phyloP scores from a whole-genome alignment of 2,888 invertebrate species.

The Notodonta ziczac region DNA sequence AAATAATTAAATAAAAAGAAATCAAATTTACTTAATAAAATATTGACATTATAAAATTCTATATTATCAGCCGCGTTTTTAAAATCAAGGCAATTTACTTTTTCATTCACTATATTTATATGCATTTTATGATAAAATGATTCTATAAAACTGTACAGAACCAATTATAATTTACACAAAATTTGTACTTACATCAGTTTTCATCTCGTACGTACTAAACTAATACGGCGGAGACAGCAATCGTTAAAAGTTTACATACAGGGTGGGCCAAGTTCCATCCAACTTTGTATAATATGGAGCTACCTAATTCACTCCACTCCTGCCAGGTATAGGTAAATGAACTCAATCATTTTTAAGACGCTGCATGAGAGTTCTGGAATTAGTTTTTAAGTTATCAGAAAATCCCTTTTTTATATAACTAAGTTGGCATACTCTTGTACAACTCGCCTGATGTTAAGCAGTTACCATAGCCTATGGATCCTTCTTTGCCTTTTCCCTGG shows the following conservation, averaged over 20 bases:
- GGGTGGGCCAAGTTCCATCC: not conserved
- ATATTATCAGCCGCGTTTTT: too few relatives aligned
- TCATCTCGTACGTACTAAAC: not conserved
- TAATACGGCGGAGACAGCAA: conserved; percentile 7
- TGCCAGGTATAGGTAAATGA: conserved; percentile 20
- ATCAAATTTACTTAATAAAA: too few relatives aligned
- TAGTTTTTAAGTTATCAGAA: not conserved
- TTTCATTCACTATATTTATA: too few relatives aligned
- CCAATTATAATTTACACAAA: not conserved
- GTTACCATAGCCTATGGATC: too few relatives aligned
- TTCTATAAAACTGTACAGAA: too few relatives aligned
- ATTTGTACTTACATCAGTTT: not conserved
- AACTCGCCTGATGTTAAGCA: too few relatives aligned
- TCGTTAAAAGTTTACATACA: conserved; percentile 17
- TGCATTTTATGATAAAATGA: too few relatives aligned
- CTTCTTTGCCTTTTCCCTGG: too few relatives aligned
- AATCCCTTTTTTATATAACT: not conserved
- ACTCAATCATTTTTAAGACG: conserved; percentile 16
- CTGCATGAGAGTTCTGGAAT: not conserved
- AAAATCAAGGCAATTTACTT: too few relatives aligned
- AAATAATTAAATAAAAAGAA: too few relatives aligned
- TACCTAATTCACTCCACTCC: conserved; percentile 26
- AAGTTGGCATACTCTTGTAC: too few relatives aligned
- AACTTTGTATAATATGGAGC: conserved; percentile 13
- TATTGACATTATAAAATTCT: too few relatives aligned